Conservation (phyloP, 2,797 vertebrate genomes). For the Amazonetta brasiliensis region DNA sequence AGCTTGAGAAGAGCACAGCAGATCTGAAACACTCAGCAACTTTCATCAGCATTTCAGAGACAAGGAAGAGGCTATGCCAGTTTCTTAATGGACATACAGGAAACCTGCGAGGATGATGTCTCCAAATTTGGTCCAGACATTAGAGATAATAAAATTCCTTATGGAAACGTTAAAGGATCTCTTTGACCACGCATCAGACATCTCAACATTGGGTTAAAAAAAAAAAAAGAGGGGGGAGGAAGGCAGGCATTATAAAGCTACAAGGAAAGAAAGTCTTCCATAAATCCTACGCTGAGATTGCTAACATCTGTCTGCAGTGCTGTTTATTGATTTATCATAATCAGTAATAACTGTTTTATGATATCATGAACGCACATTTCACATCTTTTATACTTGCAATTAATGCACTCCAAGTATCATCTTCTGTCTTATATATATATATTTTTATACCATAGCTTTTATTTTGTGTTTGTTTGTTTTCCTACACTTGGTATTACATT, state of each 20-base stretch:
- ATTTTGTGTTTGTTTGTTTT: background rate
- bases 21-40: background rate
- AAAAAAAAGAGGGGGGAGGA: accelerated
- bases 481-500: background rate
- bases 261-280: background rate
- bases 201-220: accelerated
- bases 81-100: background rate
- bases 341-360: background rate
- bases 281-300: background rate
- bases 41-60: background rate
- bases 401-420: constrained; percentile 41
- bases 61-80: background rate
- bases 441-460: background rate
- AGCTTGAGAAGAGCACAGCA: background rate
- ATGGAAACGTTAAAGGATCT: background rate
- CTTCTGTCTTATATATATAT: background rate
- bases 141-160: background rate
- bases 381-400: constrained; percentile 8
- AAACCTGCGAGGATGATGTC: background rate
- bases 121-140: background rate
- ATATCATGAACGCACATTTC: background rate
- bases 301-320: background rate
- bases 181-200: background rate
- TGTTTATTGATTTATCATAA: constrained; percentile 21
- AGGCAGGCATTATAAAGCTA: accelerated